Conservation (phyloP, 1,140 invertebrate genomes). For the Temnothorax longispinosus region DNA sequence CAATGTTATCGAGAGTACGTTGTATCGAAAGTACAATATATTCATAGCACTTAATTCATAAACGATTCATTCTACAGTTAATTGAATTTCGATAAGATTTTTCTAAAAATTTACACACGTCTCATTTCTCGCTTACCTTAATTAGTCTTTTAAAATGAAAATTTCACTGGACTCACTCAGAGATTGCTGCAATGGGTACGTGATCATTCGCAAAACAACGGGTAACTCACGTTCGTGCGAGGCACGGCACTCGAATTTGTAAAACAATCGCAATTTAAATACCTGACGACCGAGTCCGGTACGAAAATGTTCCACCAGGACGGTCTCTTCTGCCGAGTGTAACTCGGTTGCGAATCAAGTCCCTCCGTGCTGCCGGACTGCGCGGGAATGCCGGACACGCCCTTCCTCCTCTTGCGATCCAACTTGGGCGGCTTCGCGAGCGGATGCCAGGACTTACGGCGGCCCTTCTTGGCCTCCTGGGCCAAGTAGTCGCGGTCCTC, state of each 20-base stretch:
- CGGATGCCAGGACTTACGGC: slow-evolving; percentile 91
- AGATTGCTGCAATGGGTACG: background rate
- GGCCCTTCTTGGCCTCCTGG: slow-evolving; percentile 86
- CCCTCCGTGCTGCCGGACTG: slow-evolving; percentile 86
- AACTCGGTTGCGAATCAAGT: slow-evolving; percentile 82
- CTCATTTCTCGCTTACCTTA: background rate
- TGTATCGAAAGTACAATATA: background rate
- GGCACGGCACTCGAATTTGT: background rate
- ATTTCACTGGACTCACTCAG: background rate
- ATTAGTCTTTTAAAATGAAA: background rate
- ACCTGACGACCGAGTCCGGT: slow-evolving; percentile 87
- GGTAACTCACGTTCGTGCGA: background rate
- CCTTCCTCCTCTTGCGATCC: slow-evolving; percentile 89
- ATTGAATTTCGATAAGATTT: background rate
- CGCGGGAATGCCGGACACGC: slow-evolving; percentile 83
- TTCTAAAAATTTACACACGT: background rate
- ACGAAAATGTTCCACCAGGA: slow-evolving; percentile 96
- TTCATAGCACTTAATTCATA: background rate
- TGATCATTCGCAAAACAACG: background rate
- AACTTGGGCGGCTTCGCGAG: slow-evolving; percentile 86
- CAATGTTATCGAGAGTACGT: background rate
- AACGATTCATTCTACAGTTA: background rate
- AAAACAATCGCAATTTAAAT: slow-evolving; percentile 57
- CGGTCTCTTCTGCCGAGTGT: slow-evolving; percentile 89
- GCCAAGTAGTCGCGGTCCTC: slow-evolving; percentile 81